phyloP scores from a whole-genome alignment of 2,888 invertebrate genomes.

The Myopa testacea region DNA sequence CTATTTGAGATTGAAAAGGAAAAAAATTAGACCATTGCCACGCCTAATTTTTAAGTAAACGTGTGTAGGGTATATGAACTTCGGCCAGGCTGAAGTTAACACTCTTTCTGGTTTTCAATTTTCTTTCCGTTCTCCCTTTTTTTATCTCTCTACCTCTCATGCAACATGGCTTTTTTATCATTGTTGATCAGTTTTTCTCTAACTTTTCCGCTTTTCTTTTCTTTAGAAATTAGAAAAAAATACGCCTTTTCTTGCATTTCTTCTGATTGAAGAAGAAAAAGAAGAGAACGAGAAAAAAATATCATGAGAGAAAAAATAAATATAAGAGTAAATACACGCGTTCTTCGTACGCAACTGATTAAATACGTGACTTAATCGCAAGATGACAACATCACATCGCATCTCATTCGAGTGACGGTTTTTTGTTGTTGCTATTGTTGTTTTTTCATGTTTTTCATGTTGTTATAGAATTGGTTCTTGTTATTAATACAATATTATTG shows the following conservation, averaged over 20 bases:
- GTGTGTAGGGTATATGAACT: too few species aligned
- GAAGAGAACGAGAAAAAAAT: background rate
- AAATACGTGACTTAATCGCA: conserved; percentile 41
- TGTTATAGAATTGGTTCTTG: too few species aligned
- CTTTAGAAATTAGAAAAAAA: background rate
- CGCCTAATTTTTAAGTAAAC: too few species aligned
- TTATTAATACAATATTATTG: background rate
- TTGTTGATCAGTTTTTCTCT: too few species aligned
- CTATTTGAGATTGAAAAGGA: too few species aligned
- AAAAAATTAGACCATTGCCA: too few species aligned
- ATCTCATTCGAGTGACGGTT: background rate
- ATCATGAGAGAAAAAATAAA: conserved; percentile 8
- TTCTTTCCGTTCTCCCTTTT: background rate
- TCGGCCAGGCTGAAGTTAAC: too few species aligned
- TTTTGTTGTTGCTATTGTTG: conserved; percentile 9
- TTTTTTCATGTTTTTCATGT: background rate
- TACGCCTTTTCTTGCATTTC: background rate
- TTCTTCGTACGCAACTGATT: conserved; percentile 27
- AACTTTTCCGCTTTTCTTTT: background rate
- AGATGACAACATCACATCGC: background rate
- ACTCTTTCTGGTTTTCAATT: too few species aligned
- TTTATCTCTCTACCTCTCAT: conserved; percentile 5
- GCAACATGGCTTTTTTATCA: background rate
- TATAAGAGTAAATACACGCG: background rate
- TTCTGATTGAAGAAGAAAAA: background rate